Conservation (phyloP, 2,113 vertebrate genomes). For the Desmodus rotundus region DNA sequence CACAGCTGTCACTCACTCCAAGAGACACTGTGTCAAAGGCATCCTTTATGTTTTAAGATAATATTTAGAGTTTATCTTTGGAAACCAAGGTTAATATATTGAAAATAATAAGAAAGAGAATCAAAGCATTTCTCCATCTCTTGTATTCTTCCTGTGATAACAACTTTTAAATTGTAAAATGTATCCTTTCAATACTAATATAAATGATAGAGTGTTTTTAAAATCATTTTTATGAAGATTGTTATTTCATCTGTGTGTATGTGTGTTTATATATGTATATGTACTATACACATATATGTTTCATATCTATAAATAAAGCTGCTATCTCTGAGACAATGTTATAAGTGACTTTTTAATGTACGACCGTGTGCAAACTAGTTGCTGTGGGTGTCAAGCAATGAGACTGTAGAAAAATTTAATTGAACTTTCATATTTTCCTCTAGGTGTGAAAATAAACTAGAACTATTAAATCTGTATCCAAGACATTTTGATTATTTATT, state of each 20-base stretch:
- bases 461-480: not conserved
- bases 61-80: not conserved
- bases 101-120: not conserved
- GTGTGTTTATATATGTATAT: too few relatives aligned
- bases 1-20: not conserved
- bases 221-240: not conserved
- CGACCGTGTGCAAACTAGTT: not conserved
- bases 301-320: not conserved
- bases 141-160: not conserved
- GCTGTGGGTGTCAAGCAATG: not conserved
- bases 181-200: not conserved
- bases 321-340: not conserved
- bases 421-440: not conserved
- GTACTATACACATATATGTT: not conserved
- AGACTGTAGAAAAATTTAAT: not conserved
- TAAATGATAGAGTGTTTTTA: not conserved
- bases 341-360: not conserved
- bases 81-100: not conserved
- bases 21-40: not conserved
- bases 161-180: not conserved
- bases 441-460: not conserved
- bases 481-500: not conserved
- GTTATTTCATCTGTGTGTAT: not conserved
- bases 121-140: not conserved
- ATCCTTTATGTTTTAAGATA: not conserved